Percentiles rank a stretch among this genome's conserved stretches.
phyloP scores from a whole-genome alignment of 2,113 vertebrate species.

The Grammomys surdaster region DNA sequence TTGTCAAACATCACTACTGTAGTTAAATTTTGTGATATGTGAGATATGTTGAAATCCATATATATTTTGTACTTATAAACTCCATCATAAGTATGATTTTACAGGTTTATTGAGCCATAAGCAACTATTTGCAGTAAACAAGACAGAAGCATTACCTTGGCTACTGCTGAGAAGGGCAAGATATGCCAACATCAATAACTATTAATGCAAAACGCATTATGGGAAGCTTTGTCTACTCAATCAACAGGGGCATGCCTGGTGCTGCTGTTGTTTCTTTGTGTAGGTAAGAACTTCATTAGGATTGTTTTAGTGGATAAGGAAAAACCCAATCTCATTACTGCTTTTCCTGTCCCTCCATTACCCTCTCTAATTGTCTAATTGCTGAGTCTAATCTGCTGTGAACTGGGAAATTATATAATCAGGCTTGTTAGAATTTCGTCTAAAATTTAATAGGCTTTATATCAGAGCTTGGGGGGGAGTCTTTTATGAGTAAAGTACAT shows the following conservation, averaged over 20 bases:
- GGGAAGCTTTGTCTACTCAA: conserved; percentile 17
- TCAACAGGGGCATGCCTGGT: background rate
- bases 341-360: conserved; percentile 46
- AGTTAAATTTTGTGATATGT: conserved; percentile 48
- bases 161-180: conserved; percentile 62
- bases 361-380: conserved; percentile 71
- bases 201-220: conserved; percentile 47
- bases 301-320: background rate
- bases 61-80: conserved; percentile 70
- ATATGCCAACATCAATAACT: conserved; percentile 66
- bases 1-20: background rate
- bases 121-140: conserved; percentile 70
- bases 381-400: conserved; percentile 64
- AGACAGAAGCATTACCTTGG: conserved; percentile 67
- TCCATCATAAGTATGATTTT: conserved; percentile 59
- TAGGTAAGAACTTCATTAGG: conserved; percentile 62
- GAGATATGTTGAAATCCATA: background rate
- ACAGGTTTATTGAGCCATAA: conserved; percentile 73
- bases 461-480: background rate
- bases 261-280: background rate
- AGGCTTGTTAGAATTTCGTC: conserved; percentile 61
- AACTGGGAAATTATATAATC: conserved; percentile 72
- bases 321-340: conserved; percentile 1
- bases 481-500: background rate
- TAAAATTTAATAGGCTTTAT: conserved; percentile 56